phyloP scores from a whole-genome alignment of 1,140 invertebrate genomes.

The Ctenoplectra terminalis region DNA sequence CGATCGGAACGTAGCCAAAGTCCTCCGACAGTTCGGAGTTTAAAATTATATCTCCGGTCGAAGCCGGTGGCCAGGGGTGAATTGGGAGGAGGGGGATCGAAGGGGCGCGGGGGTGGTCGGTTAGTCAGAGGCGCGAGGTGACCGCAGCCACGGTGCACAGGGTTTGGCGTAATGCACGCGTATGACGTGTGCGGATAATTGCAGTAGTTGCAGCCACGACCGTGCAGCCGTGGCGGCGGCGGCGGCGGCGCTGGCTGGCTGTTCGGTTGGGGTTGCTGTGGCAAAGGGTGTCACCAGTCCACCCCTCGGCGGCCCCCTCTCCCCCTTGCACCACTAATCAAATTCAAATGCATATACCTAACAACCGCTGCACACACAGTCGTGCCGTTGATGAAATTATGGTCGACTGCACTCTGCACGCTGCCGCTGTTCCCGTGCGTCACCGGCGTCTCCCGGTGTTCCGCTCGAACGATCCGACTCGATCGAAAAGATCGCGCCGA shows the following conservation, averaged over 20 bases:
- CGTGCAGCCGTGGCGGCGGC: slow-evolving; percentile 68
- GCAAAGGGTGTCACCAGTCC: slow-evolving; percentile 79
- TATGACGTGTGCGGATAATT: slow-evolving; percentile 81
- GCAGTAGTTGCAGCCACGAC: slow-evolving; percentile 78
- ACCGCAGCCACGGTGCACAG: slow-evolving; percentile 64
- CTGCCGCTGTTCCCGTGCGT: slow-evolving; percentile 38
- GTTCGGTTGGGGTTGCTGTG: slow-evolving; percentile 76
- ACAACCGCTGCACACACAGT: slow-evolving; percentile 73
- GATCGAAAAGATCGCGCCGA: slow-evolving; percentile 45
- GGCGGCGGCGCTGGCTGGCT: slow-evolving; percentile 52
- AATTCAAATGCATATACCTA: slow-evolving; percentile 80
- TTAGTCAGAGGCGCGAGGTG: slow-evolving; percentile 64
- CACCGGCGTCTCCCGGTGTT: slow-evolving; percentile 26
- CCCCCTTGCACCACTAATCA: slow-evolving; percentile 76
- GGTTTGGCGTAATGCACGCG: slow-evolving; percentile 72
- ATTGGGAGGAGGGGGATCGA: background rate
- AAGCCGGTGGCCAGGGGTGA: slow-evolving; percentile 8
- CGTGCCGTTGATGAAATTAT: slow-evolving; percentile 79
- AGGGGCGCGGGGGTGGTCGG: slow-evolving; percentile 46
- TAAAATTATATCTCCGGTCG: slow-evolving; percentile 62
- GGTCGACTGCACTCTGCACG: slow-evolving; percentile 78
- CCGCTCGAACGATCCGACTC: slow-evolving; percentile 30
- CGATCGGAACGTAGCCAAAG: slow-evolving; percentile 50
- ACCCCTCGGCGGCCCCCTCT: slow-evolving; percentile 34
- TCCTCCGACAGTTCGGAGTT: slow-evolving; percentile 50